Conservation (phyloP, 1,140 invertebrate species). For the Pseudachorutes palmiensis region DNA sequence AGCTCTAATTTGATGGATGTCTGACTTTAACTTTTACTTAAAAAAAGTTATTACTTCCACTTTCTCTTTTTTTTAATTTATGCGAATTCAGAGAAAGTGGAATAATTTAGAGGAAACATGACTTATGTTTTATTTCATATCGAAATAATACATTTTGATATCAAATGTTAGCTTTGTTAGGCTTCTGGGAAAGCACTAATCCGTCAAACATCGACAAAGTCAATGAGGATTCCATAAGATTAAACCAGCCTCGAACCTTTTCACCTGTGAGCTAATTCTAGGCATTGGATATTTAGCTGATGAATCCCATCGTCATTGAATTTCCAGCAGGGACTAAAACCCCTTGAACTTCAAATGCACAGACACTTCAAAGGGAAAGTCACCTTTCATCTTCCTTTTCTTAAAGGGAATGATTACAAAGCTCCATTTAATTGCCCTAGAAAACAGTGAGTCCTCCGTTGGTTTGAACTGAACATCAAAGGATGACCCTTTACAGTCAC, state of each 20-base stretch:
- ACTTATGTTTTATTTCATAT: too few relatives aligned
- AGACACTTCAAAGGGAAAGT: slow-evolving; percentile 4
- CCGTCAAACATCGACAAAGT: too few relatives aligned
- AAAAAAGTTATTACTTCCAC: neutral
- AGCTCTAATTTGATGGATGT: neutral
- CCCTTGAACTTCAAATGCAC: slow-evolving; percentile 1
- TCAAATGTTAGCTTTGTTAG: too few relatives aligned
- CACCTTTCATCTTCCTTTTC: slow-evolving; percentile 10
- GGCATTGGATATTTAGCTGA: neutral
- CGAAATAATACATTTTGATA: too few relatives aligned
- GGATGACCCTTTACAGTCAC: neutral
- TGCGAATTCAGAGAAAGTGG: too few relatives aligned
- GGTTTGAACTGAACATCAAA: too few relatives aligned
- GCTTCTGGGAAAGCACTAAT: too few relatives aligned
- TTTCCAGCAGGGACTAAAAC: neutral
- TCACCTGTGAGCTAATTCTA: slow-evolving; percentile 7
- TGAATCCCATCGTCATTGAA: slow-evolving; percentile 2
- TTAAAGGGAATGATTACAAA: slow-evolving; percentile 11
- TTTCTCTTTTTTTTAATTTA: neutral
- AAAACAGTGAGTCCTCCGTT: neutral
- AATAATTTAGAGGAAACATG: too few relatives aligned
- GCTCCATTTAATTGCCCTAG: slow-evolving; percentile 11
- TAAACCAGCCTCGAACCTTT: neutral
- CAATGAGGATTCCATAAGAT: too few relatives aligned
- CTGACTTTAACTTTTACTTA: neutral